A percentile compares a stretch with the other conserved stretches of the same genome.
phyloP scores from a whole-genome alignment of 2,113 vertebrate species.

The Bungarus multicinctus region DNA sequence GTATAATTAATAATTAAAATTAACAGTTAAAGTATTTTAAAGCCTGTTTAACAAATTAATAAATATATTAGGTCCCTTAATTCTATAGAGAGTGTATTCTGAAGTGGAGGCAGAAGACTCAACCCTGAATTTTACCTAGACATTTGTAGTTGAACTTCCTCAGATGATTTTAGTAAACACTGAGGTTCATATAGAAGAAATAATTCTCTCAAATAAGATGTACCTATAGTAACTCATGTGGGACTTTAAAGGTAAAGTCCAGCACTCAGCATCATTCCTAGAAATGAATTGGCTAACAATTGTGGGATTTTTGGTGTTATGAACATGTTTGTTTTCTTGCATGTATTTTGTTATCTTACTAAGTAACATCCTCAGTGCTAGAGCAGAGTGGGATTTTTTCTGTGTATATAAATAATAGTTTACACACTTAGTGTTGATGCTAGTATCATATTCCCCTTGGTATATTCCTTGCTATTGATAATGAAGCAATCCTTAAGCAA shows the following conservation, averaged over 20 bases:
- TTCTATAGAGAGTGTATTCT: not conserved
- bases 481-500: not conserved
- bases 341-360: not conserved
- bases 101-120: not conserved
- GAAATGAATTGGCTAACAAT: not conserved
- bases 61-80: not conserved
- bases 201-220: not conserved
- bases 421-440: not conserved
- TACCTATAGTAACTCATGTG: not conserved
- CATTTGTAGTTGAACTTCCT: not conserved
- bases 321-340: not conserved
- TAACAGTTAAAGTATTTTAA: not conserved
- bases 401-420: not conserved
- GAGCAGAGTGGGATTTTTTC: not conserved
- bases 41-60: not conserved
- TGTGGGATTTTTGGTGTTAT: not conserved
- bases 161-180: not conserved
- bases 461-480: not conserved
- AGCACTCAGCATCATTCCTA: not conserved
- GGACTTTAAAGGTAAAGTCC: not conserved
- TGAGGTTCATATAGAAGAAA: not conserved
- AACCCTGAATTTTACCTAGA: not conserved
- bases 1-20: not conserved
- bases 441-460: not conserved
- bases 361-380: not conserved